Percentiles rank a stretch among this genome's conserved stretches.
Conservation (phyloP, 2,888 invertebrate genomes). For the Microctonus aethiopoides region DNA sequence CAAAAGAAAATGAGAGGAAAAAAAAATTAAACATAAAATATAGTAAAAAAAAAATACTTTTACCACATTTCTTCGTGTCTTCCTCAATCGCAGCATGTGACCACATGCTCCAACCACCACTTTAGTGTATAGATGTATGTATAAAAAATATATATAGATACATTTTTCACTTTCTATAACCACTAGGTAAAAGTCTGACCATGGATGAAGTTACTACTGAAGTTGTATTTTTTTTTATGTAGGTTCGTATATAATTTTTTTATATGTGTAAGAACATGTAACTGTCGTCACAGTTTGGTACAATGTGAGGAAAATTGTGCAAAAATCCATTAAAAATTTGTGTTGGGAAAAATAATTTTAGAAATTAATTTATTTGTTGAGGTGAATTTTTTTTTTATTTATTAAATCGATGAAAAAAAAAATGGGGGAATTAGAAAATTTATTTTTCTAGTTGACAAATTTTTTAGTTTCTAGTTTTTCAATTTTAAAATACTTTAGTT, state of each 20-base stretch:
- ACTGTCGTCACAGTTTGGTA: conserved; percentile 38
- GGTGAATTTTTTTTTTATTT: no score
- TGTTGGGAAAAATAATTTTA: not conserved
- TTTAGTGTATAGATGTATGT: not conserved
- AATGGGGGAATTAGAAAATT: no score
- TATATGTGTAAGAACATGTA: not conserved
- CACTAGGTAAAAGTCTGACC: conserved; percentile 37
- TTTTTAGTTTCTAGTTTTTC: no score
- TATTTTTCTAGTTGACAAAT: no score
- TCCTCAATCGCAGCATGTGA: conserved; percentile 35
- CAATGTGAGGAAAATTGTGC: no score
- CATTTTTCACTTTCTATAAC: conserved; percentile 52
- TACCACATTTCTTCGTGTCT: conserved; percentile 34
- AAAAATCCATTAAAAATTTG: no score
- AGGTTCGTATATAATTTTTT: no score
- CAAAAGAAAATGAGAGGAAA: not conserved
- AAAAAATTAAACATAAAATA: not conserved
- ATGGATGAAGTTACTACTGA: conserved; percentile 51
- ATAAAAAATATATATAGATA: conserved; percentile 44
- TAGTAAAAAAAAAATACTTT: conserved; percentile 14
- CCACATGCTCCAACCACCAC: conserved; percentile 26
- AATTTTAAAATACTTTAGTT: no score
- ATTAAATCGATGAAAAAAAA: no score
- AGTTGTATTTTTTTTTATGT: no score
- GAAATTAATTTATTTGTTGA: no score